phyloP scores from a whole-genome alignment of 2,888 invertebrate genomes.

The Leptogaster cylindrica region DNA sequence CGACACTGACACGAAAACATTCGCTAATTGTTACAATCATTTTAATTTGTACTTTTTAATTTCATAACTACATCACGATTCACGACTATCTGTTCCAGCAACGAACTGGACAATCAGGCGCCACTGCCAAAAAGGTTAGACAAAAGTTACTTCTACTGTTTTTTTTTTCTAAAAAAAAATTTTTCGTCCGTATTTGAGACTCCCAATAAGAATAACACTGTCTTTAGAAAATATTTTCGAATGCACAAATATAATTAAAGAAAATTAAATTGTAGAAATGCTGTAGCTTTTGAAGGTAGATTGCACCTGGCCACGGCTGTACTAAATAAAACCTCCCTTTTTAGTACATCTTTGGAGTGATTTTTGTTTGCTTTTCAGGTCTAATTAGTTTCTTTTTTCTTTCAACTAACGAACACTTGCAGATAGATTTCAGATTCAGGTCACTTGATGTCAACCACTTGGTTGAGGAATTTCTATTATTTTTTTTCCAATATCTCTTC shows the following conservation, averaged over 20 bases:
- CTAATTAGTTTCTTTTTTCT: too few species aligned
- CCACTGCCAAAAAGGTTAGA: constrained; percentile 61
- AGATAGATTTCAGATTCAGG: background rate
- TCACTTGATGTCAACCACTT: background rate
- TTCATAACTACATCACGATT: constrained; percentile 46
- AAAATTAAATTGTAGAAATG: background rate
- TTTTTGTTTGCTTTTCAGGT: constrained; percentile 11
- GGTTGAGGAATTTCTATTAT: background rate
- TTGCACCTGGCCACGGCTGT: constrained; percentile 10
- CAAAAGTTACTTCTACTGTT: constrained; percentile 48
- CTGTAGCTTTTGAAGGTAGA: constrained; percentile 22
- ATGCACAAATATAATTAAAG: too few species aligned
- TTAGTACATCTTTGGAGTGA: constrained; percentile 5
- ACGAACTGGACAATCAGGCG: constrained; percentile 59
- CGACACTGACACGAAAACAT: constrained; percentile 1
- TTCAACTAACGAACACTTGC: constrained; percentile 10
- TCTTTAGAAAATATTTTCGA: background rate
- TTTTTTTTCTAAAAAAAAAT: constrained; percentile 6
- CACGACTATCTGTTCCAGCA: constrained; percentile 60
- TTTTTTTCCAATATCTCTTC: too few species aligned
- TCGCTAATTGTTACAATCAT: constrained; percentile 20
- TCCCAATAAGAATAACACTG: constrained; percentile 1
- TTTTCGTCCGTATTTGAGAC: too few species aligned
- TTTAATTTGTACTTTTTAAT: constrained; percentile 38
- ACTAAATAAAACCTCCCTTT: constrained; percentile 1